These are phyloP conservation scores for Catharus bicknelli DNA, from an alignment of 2,113 vertebrate genomes.

Conservation along the genomic window DNA sequence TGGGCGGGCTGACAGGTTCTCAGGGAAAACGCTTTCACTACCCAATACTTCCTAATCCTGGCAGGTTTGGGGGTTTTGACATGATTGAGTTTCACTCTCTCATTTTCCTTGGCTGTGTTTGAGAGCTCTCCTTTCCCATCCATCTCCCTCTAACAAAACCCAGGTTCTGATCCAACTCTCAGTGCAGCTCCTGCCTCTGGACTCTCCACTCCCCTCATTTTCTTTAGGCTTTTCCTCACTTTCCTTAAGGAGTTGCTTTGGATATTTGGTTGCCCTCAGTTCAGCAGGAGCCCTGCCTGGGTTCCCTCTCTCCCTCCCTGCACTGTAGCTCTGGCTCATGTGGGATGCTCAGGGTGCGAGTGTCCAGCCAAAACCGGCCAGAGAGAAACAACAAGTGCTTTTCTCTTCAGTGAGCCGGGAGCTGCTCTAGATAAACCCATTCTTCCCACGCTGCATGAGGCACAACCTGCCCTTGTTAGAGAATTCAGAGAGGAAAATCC, in stretches of 20 bases:
- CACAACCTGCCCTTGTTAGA: not conserved
- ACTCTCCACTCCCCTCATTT: fast-evolving
- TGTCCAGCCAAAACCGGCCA: not conserved
- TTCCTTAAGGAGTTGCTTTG: not conserved
- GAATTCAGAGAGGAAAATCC: not conserved
- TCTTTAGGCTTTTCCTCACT: not conserved
- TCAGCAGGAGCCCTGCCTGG: not conserved
- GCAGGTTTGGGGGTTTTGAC: not conserved
- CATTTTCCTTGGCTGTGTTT: not conserved
- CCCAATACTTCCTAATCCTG: not conserved
- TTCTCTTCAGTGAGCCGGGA: not conserved
- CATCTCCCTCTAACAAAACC: fast-evolving
- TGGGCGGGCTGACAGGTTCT: not conserved
- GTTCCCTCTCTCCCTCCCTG: not conserved
- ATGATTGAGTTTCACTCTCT: not conserved
- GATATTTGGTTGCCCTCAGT: not conserved
- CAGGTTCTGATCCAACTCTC: fast-evolving
- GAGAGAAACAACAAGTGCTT: not conserved
- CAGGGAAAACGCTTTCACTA: fast-evolving
- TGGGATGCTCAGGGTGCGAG: not conserved
- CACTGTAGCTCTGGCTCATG: not conserved
- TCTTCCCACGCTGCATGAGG: not conserved
- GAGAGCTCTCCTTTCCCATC: not conserved
- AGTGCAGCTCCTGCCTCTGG: not conserved
- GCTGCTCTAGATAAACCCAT: not conserved